Conservation (phyloP, 1,140 invertebrate species). For the Neodiprion fabricii region DNA sequence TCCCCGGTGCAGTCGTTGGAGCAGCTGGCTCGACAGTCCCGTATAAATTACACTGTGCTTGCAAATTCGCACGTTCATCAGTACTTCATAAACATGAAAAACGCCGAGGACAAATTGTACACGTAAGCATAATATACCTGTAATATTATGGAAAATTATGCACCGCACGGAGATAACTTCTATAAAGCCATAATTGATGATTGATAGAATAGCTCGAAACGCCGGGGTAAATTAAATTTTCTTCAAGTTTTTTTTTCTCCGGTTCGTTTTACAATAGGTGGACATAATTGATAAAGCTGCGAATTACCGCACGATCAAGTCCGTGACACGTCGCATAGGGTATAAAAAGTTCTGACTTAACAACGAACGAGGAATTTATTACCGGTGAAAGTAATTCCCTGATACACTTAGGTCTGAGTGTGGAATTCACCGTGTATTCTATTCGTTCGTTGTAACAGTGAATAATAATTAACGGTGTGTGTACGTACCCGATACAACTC, state of each 20-base stretch:
- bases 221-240: background rate
- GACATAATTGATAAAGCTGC: too few relatives aligned
- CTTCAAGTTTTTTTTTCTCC: too few relatives aligned
- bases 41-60: slow-evolving; percentile 92
- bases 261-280: too few relatives aligned
- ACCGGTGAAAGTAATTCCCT: too few relatives aligned
- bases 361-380: too few relatives aligned
- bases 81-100: slow-evolving; percentile 93
- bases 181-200: background rate
- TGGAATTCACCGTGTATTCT: too few relatives aligned
- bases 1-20: slow-evolving; percentile 87
- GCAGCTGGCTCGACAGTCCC: slow-evolving; percentile 83
- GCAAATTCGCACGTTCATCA: slow-evolving; percentile 78
- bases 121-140: slow-evolving; percentile 62
- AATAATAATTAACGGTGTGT: background rate
- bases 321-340: too few relatives aligned
- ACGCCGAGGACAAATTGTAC: slow-evolving; percentile 87
- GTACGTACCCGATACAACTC: too few relatives aligned
- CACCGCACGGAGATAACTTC: background rate
- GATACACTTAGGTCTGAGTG: too few relatives aligned
- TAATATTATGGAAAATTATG: background rate
- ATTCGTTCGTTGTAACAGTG: background rate
- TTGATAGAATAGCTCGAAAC: background rate
- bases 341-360: too few relatives aligned
- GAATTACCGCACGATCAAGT: too few relatives aligned